phyloP scores from a whole-genome alignment of 2,888 invertebrate genomes.

The Hypselothyrea guttata region DNA sequence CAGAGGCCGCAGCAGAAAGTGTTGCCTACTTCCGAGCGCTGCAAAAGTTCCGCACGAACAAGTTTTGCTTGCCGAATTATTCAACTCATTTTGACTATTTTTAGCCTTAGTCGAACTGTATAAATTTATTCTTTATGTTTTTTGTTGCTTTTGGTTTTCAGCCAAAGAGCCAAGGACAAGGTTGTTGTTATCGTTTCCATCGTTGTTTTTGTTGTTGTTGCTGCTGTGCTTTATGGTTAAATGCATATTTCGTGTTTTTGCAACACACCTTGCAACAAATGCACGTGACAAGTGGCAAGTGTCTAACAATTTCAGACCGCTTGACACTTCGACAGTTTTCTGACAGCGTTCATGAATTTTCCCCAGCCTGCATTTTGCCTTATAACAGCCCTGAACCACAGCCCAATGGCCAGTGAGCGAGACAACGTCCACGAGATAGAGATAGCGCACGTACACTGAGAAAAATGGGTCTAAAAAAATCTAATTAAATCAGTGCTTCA shows the following conservation, averaged over 20 bases:
- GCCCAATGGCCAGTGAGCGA: conserved; percentile 11
- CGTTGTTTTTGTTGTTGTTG: conserved; percentile 19
- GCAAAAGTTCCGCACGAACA: conserved; percentile 8
- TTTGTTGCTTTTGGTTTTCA: conserved; percentile 12
- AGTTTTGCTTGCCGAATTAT: conserved; percentile 28
- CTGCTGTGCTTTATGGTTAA: conserved; percentile 38
- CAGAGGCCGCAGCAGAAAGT: conserved; percentile 37
- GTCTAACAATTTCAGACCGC: conserved; percentile 38
- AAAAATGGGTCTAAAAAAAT: no score
- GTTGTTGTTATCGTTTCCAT: conserved; percentile 10
- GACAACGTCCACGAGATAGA: no score
- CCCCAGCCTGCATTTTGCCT: conserved; percentile 31
- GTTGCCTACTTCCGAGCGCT: conserved; percentile 38
- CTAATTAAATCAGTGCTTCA: no score
- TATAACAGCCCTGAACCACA: conserved; percentile 47
- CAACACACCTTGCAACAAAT: conserved; percentile 40
- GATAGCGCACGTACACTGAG: no score
- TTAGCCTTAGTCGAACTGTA: conserved; percentile 18
- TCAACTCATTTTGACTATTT: conserved; percentile 24
- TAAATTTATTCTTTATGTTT: no score
- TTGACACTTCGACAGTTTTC: conserved; percentile 70
- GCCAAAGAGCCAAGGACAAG: conserved; percentile 50
- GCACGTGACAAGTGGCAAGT: conserved; percentile 50
- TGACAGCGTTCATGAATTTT: conserved; percentile 59
- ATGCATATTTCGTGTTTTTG: conserved; percentile 61